Evolutionary conservation across 2,797 vertebrate species (phyloP).

Genomic region (Gymnopithys bicolor): DNA sequence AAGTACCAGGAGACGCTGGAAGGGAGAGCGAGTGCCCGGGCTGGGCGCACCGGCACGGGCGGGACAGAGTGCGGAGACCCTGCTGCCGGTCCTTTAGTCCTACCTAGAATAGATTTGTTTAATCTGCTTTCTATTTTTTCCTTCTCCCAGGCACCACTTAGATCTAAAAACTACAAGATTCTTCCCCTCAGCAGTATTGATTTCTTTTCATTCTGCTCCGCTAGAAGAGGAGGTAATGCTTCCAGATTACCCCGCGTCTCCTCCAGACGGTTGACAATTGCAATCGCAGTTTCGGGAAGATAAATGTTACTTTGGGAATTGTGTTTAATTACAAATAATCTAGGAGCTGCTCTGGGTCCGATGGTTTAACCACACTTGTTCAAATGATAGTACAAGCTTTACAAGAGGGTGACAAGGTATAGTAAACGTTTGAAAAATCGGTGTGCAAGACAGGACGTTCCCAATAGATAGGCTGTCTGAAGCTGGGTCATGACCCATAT

Average conservation of each 20-base stretch:
- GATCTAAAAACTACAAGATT: constrained; percentile 84
- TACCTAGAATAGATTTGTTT: constrained; percentile 46
- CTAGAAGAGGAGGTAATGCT: constrained; percentile 75
- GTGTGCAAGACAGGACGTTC: background rate
- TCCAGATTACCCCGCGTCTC: constrained; percentile 80
- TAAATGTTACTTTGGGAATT: constrained; percentile 89
- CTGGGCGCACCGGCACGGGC: background rate
- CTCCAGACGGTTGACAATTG: constrained; percentile 84
- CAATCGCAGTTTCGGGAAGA: constrained; percentile 83
- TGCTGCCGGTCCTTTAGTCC: background rate
- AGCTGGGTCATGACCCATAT: background rate
- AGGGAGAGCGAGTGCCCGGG: background rate
- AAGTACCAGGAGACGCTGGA: constrained; percentile 38
- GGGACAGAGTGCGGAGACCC: background rate
- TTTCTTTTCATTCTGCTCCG: constrained; percentile 84
- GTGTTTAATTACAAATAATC: constrained; percentile 88
- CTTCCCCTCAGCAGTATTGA: constrained; percentile 82
- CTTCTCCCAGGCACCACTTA: constrained; percentile 66
- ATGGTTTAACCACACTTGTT: constrained; percentile 77
- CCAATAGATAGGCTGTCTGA: background rate
- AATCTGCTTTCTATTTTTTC: background rate
- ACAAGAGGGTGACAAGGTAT: constrained; percentile 26
- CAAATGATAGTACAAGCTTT: constrained; percentile 65
- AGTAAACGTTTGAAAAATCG: constrained; percentile 35
- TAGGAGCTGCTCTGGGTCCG: constrained; percentile 71